These are phyloP conservation scores for Epizoanthus stellaris DNA, from an alignment of 92 coral and sea anemone species.

Conservation along the genomic window DNA sequence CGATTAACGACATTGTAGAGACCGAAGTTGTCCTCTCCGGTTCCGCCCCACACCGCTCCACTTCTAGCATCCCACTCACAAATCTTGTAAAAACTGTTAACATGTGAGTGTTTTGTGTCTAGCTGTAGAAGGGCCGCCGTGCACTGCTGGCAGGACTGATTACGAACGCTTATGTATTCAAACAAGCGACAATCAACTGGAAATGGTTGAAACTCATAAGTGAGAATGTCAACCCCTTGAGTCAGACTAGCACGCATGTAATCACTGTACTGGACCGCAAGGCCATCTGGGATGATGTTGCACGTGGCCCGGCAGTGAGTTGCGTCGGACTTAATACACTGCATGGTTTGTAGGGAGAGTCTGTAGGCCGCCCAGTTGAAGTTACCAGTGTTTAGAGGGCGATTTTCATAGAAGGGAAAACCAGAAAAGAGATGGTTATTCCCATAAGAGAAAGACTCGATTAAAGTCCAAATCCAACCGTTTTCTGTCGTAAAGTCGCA, in stretches of 20 bases:
- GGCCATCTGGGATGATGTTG: constrained; percentile 35
- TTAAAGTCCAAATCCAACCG: too few species aligned
- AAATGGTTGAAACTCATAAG: too few species aligned
- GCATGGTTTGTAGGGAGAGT: constrained; percentile 24
- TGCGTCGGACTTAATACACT: not conserved
- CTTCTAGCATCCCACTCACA: not conserved
- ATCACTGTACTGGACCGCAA: constrained; percentile 29
- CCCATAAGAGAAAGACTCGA: too few species aligned
- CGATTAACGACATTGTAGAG: not conserved
- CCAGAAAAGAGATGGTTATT: too few species aligned
- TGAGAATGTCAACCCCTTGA: constrained; percentile 36
- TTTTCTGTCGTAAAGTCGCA: too few species aligned
- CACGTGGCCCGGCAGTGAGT: constrained; percentile 11
- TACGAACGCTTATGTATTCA: too few species aligned
- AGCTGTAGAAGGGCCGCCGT: too few species aligned
- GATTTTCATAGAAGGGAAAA: not conserved
- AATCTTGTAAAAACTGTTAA: too few species aligned
- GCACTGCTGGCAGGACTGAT: too few species aligned
- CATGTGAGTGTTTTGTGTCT: too few species aligned
- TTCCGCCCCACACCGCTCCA: not conserved
- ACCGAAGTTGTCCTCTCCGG: constrained; percentile 20
- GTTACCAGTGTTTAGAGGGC: not conserved
- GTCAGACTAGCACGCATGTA: constrained; percentile 49
- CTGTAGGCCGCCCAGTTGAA: constrained; percentile 19
- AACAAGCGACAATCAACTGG: too few species aligned